Base-by-base conservation (phyloP, 2,113 vertebrate genomes). In the Regulus satrapa region DNA sequence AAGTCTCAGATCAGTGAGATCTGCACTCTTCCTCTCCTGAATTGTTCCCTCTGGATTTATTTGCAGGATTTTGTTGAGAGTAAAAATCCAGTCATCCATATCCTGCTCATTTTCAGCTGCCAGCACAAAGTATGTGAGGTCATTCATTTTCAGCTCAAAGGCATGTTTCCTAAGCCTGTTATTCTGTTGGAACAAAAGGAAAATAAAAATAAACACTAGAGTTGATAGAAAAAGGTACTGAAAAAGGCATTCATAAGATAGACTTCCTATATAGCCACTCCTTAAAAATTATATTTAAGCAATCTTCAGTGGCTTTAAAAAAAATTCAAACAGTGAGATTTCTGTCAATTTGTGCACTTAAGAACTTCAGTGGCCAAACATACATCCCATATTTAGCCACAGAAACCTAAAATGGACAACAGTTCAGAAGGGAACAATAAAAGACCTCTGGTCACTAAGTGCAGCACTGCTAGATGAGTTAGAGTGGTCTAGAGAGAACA, bases 121-220 rank as follows among this genome's bases (percentile, higher is more conserved):
- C 98, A 99, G 98, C 96, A 99, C 99, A 52, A 99, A 99, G 97
- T 99, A 99, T 15, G 99, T 99, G 96, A 99, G 98, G 91, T 99
- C 99, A 83, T 99, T 99, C 99, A 99, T 99, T 98, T 99, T 99
- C 98, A 99, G 92, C 95, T 99, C 99, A 95, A 99, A 99, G 90
- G 99, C 99, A 32, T 99, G 98, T 94, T 99, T 99, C 97, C 99
- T 98, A 83, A 99, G 98, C 59, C 98, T 98, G 96, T 98, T 99
- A 94, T 99, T 98, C 98, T 98, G 96, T 87, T 89, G 87, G 56
- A 93, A 72, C 43, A 87, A 95, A 96, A 81, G 84, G 45, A 75
- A 82, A 54, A 91, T 18, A 78, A 88, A 52, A 73, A 87, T 26
- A 67, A 81, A 67, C n/a, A 62, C 25, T 55, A 51, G 17, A 61